A percentile compares a stretch with the other conserved stretches of the same genome.
These are phyloP conservation scores for Heterochromis multidens DNA, from an alignment of 2,113 vertebrate species.

Conservation along the genomic window DNA sequence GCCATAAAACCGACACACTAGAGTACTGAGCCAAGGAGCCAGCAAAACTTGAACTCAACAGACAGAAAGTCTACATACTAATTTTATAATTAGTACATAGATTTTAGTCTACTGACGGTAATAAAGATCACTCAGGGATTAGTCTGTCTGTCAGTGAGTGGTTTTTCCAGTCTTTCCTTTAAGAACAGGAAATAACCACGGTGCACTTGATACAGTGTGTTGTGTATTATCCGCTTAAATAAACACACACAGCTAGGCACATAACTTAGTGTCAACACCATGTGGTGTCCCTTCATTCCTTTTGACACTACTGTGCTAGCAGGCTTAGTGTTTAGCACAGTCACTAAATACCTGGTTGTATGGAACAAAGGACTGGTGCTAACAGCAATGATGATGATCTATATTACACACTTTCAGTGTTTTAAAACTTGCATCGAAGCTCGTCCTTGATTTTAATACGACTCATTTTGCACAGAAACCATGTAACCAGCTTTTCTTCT, in stretches of 20 bases:
- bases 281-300: slow-evolving; percentile 29
- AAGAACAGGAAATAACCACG: slow-evolving; percentile 20
- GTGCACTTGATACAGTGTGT: slow-evolving; percentile 25
- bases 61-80: neutral
- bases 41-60: neutral
- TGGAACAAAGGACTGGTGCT: neutral
- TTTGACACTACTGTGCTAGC: slow-evolving; percentile 29
- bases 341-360: neutral
- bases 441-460: neutral
- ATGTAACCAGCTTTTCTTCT: neutral
- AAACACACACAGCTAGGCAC: slow-evolving; percentile 49
- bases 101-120: neutral
- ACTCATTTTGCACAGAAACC: neutral
- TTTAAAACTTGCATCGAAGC: neutral
- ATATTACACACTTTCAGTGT: neutral
- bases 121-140: neutral
- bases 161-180: slow-evolving; percentile 30
- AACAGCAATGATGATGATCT: too few relatives aligned
- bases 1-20: neutral
- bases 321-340: slow-evolving; percentile 22
- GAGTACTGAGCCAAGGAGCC: neutral
- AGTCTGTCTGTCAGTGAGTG: neutral
- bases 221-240: slow-evolving; percentile 20
- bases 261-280: slow-evolving; percentile 49
- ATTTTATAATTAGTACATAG: neutral